Conservation (phyloP, 2,888 invertebrate species). For the Nymphalis urticae region DNA sequence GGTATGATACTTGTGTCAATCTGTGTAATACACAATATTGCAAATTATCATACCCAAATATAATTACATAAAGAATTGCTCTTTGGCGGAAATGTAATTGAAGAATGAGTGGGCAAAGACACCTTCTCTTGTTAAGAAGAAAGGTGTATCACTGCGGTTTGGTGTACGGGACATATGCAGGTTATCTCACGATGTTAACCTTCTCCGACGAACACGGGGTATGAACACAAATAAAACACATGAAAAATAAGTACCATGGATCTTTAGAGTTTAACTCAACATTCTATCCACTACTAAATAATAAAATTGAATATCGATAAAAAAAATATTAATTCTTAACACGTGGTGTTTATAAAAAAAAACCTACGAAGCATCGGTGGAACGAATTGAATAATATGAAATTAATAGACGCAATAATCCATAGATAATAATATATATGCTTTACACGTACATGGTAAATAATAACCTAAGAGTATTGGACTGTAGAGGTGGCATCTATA, state of each 20-base stretch:
- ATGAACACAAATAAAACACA: background rate
- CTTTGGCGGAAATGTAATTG: no score
- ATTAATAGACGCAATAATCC: slow-evolving; percentile 7
- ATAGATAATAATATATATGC: slow-evolving; percentile 1
- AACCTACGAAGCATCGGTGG: background rate
- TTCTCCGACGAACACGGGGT: no score
- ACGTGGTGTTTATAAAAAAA: background rate
- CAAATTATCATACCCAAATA: no score
- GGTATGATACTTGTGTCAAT: no score
- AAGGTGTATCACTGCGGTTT: no score
- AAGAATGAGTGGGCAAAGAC: no score
- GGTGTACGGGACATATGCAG: no score
- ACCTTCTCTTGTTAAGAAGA: no score
- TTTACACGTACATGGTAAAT: background rate
- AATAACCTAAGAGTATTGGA: background rate
- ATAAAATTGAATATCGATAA: background rate
- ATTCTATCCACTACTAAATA: background rate
- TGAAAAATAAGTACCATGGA: background rate
- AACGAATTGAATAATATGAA: slow-evolving; percentile 12
- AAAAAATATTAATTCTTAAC: background rate
- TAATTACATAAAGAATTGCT: no score
- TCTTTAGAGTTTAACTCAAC: no score
- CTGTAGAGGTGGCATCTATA: background rate
- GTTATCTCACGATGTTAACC: no score
- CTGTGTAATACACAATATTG: no score